A percentile compares a stretch with the other conserved stretches of the same genome.
Evolutionary conservation across 2,888 invertebrate genomes (phyloP).

Genomic region (Gonocerus acuteangulatus): DNA sequence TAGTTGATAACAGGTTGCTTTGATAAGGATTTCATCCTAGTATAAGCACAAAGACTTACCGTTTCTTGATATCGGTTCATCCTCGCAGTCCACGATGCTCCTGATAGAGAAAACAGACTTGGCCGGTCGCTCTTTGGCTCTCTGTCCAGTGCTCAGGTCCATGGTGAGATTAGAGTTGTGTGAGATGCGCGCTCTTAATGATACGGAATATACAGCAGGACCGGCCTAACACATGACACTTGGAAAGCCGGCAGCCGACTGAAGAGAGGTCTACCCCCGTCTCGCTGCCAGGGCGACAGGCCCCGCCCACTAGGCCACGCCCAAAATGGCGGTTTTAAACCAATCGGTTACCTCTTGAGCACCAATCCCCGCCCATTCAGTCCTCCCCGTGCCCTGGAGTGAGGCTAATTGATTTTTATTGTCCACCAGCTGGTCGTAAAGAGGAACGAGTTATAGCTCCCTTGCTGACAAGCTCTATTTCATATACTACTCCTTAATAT

Average conservation of each 20-base stretch:
- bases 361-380: conserved; percentile 1
- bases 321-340: conserved; percentile 33
- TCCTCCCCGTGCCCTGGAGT: background rate
- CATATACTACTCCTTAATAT: conserved; percentile 10
- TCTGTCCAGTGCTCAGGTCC: conserved; percentile 39
- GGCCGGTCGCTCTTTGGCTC: conserved; percentile 49
- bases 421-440: conserved; percentile 18
- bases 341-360: conserved; percentile 2
- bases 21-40: too few relatives aligned
- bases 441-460: conserved; percentile 5
- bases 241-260: conserved; percentile 20
- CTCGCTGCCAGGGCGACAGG: conserved; percentile 14
- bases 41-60: too few relatives aligned
- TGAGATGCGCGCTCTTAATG: conserved; percentile 15
- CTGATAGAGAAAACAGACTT: conserved; percentile 55
- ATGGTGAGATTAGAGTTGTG: conserved; percentile 26
- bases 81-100: conserved; percentile 51
- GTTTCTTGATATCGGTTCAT: too few relatives aligned
- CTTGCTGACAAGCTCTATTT: conserved; percentile 9
- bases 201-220: conserved; percentile 5
- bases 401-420: conserved; percentile 33
- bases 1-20: too few relatives aligned
- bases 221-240: conserved; percentile 28
- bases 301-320: conserved; percentile 22
- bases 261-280: conserved; percentile 24